Evolutionary conservation across 2,797 vertebrate genomes (phyloP).

Genomic region (Centropyge bicolor): DNA sequence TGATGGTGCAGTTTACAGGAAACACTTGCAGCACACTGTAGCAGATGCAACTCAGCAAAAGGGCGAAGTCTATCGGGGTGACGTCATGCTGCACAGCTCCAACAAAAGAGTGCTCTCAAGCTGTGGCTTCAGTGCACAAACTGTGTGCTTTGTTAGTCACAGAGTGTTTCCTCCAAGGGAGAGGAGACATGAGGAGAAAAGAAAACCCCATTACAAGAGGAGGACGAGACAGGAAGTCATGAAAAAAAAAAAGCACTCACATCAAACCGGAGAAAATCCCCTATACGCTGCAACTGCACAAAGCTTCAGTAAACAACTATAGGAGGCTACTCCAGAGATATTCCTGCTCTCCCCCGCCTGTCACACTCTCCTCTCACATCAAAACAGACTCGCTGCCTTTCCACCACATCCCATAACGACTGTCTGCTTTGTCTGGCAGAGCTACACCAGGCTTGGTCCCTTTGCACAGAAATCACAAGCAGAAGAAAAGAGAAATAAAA

Average conservation of each 20-base stretch:
- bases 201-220: neutral
- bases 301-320: constrained; percentile 1
- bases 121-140: constrained; percentile 45
- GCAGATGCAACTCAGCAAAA: constrained; percentile 53
- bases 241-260: neutral
- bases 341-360: constrained; percentile 5
- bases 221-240: neutral
- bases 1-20: constrained; percentile 66
- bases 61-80: constrained; percentile 44
- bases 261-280: constrained; percentile 14
- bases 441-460: neutral
- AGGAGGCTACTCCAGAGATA: constrained; percentile 8
- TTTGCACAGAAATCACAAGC: constrained; percentile 10
- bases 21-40: neutral
- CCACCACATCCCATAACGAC: constrained; percentile 9
- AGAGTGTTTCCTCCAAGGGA: constrained; percentile 13
- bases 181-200: constrained; percentile 1
- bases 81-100: constrained; percentile 62
- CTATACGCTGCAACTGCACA: neutral
- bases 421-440: constrained; percentile 34
- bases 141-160: constrained; percentile 25
- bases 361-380: constrained; percentile 19
- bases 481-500: constrained; percentile 4
- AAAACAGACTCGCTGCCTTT: constrained; percentile 17
- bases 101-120: constrained; percentile 55